Conservation (phyloP, 2,888 invertebrate genomes). For the Acanthopleura granulata region DNA sequence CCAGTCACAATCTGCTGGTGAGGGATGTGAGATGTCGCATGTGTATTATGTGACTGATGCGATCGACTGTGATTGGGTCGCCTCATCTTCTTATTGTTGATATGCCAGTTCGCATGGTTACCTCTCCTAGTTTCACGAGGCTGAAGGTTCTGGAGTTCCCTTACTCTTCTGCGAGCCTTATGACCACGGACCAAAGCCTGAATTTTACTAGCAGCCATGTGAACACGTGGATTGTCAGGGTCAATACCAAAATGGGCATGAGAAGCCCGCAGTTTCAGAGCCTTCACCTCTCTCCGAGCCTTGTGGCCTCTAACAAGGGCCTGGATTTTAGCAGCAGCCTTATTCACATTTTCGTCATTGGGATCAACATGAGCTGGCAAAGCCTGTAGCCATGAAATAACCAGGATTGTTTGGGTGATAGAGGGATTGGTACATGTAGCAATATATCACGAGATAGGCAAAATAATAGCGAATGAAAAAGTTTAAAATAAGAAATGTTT, state of each 20-base stretch:
- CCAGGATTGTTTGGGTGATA: too few relatives aligned
- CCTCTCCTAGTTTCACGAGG: not conserved
- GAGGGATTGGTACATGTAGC: too few relatives aligned
- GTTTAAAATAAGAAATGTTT: too few relatives aligned
- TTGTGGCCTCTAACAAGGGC: slow-evolving; percentile 48
- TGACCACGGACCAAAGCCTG: slow-evolving; percentile 48
- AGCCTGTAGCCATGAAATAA: not conserved
- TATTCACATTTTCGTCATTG: slow-evolving; percentile 14
- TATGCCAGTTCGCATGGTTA: not conserved
- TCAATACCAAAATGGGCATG: slow-evolving; percentile 19
- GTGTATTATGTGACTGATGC: not conserved
- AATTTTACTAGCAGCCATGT: slow-evolving; percentile 46
- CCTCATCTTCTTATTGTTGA: slow-evolving; percentile 2
- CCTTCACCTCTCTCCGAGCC: slow-evolving; percentile 38
- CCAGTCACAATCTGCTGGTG: not conserved
- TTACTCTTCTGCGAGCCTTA: slow-evolving; percentile 38
- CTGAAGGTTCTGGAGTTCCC: slow-evolving; percentile 11
- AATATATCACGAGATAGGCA: too few relatives aligned
- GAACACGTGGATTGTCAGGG: slow-evolving; percentile 32
- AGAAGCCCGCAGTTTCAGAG: slow-evolving; percentile 30
- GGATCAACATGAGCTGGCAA: slow-evolving; percentile 15
- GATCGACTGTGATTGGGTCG: not conserved
- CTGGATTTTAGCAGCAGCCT: slow-evolving; percentile 54
- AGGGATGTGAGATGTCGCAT: not conserved
- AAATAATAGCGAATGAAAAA: too few relatives aligned